These are phyloP conservation scores for Glareola pratincola DNA, from an alignment of 2,113 vertebrate species.

Conservation along the genomic window DNA sequence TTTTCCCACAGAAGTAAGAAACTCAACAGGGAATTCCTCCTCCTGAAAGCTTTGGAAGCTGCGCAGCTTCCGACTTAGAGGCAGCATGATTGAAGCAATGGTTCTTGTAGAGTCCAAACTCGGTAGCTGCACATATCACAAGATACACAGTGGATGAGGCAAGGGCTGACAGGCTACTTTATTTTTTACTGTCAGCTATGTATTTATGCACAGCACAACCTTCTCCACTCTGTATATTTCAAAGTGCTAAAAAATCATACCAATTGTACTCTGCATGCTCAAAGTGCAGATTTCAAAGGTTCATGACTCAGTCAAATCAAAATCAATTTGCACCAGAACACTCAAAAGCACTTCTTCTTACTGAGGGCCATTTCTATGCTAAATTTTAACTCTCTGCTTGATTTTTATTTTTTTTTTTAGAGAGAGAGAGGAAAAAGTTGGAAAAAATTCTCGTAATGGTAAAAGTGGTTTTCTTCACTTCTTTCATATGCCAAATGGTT, in stretches of 20 bases:
- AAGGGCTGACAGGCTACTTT: slow-evolving; percentile 23
- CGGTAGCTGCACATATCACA: background rate
- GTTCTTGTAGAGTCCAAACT: slow-evolving; percentile 29
- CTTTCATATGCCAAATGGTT: slow-evolving; percentile 7
- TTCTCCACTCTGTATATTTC: slow-evolving; percentile 58
- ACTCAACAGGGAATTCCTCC: slow-evolving; percentile 29
- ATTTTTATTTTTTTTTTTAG: background rate
- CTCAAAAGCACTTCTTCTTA: slow-evolving; percentile 62
- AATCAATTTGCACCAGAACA: slow-evolving; percentile 68
- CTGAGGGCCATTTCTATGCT: slow-evolving; percentile 59
- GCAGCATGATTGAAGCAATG: slow-evolving; percentile 8
- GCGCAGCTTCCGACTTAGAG: background rate
- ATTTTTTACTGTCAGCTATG: slow-evolving; percentile 61
- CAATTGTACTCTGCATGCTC: slow-evolving; percentile 64
- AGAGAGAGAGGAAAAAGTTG: background rate
- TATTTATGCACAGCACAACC: slow-evolving; percentile 60
- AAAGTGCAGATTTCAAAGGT: slow-evolving; percentile 68
- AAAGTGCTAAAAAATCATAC: slow-evolving; percentile 55
- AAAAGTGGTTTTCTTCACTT: slow-evolving; percentile 28
- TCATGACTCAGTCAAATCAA: slow-evolving; percentile 66
- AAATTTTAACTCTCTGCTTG: slow-evolving; percentile 36
- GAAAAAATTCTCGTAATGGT: background rate
- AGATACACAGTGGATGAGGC: slow-evolving; percentile 22
- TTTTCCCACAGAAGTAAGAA: slow-evolving; percentile 40
- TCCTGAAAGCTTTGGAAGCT: slow-evolving; percentile 19